phyloP scores from a whole-genome alignment of 2,888 invertebrate genomes.

The Azorinus chamasolen region DNA sequence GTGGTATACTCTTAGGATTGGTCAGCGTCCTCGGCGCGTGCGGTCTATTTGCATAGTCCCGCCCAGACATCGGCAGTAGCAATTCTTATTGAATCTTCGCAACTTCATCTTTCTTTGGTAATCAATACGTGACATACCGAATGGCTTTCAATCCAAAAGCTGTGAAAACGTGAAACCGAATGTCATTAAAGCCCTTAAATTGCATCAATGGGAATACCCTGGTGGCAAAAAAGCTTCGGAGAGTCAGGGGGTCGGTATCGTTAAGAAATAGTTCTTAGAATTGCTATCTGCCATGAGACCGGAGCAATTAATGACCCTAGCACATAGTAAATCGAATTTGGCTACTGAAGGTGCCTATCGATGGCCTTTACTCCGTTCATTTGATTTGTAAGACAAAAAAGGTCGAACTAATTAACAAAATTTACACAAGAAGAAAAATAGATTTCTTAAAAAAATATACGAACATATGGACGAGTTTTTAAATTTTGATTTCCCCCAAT shows the following conservation, averaged over 20 bases:
- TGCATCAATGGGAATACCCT: conserved; percentile 38
- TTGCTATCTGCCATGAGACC: too few species aligned
- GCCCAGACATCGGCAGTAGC: conserved; percentile 48
- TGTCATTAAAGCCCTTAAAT: conserved; percentile 50
- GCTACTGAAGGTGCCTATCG: conserved; percentile 2
- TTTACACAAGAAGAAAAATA: too few species aligned
- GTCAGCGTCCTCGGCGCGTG: conserved; percentile 34
- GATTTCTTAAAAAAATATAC: too few species aligned
- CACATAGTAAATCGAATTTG: conserved; percentile 44
- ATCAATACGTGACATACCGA: conserved; percentile 53
- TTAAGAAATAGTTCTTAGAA: conserved; percentile 29
- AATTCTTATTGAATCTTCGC: conserved; percentile 50
- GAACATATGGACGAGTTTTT: too few species aligned
- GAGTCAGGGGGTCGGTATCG: conserved; percentile 36
- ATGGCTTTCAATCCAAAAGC: conserved; percentile 45
- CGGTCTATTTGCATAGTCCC: conserved; percentile 42
- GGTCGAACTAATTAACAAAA: too few species aligned
- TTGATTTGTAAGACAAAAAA: conserved; percentile 3
- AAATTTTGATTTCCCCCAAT: too few species aligned
- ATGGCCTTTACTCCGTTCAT: not conserved
- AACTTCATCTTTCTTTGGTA: conserved; percentile 28
- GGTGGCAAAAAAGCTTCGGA: conserved; percentile 46
- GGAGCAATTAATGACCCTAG: conserved; percentile 31
- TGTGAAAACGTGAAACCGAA: conserved; percentile 52
- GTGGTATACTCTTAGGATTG: conserved; percentile 31